Conservation (phyloP, 2,797 vertebrate species). For the Chiloscyllium punctatum region DNA sequence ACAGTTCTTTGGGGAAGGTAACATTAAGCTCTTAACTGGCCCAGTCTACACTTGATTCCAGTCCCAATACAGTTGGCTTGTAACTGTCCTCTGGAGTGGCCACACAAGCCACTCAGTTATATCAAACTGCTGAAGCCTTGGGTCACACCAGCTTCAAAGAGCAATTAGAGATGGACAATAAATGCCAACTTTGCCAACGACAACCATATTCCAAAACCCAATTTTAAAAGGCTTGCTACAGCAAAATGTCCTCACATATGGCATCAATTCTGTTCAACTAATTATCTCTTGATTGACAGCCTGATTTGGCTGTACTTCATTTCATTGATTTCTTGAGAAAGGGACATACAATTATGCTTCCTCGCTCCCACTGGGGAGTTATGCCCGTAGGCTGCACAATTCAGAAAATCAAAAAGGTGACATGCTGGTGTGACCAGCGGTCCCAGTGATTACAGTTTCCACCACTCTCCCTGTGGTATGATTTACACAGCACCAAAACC, state of each 20-base stretch:
- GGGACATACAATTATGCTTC: neutral
- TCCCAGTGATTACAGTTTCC: neutral
- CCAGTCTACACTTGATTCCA: neutral
- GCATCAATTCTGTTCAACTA: neutral
- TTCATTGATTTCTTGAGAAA: neutral
- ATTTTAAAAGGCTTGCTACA: neutral
- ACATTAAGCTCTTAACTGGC: neutral
- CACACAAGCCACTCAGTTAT: neutral
- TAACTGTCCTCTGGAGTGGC: neutral
- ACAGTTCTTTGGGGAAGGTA: neutral
- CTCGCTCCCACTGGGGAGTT: neutral
- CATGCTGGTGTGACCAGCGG: neutral
- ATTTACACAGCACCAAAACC: neutral
- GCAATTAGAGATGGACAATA: neutral
- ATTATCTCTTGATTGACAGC: neutral
- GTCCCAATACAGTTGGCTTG: neutral
- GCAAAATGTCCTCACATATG: neutral
- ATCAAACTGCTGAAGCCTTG: neutral
- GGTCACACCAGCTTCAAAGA: neutral
- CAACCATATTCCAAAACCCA: neutral
- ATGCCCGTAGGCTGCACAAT: too few species aligned
- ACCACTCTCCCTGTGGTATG: neutral
- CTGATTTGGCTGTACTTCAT: neutral
- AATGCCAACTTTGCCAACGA: neutral
- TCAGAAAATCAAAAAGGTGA: neutral